Percentiles rank a stretch among this genome's conserved stretches.
These are phyloP conservation scores for Drosophila aff. DNA, from an alignment of 1,140 invertebrate species.

Conservation along the genomic window DNA sequence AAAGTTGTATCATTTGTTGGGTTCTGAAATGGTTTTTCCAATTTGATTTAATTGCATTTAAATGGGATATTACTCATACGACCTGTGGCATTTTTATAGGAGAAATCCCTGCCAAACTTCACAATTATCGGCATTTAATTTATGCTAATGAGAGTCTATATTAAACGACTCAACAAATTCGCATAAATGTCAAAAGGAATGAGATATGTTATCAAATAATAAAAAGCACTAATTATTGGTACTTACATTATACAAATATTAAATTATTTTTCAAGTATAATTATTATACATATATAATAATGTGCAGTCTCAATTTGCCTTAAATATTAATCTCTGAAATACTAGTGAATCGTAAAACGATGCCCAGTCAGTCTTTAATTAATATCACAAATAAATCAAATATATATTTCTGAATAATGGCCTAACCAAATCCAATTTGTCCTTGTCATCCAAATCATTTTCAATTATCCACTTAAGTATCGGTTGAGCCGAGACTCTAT, in stretches of 20 bases:
- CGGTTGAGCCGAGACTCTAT: conserved; percentile 25
- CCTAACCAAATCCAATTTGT: conserved; percentile 14
- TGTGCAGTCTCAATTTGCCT: not conserved
- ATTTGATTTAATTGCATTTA: conserved; percentile 9
- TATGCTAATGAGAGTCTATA: conserved; percentile 18
- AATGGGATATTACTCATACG: conserved; percentile 8
- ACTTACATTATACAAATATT: no score
- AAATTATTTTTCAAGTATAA: no score
- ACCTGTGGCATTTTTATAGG: not conserved
- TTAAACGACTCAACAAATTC: conserved; percentile 3
- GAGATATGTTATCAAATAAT: not conserved
- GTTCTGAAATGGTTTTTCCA: not conserved
- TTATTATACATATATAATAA: no score
- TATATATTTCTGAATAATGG: conserved; percentile 9
- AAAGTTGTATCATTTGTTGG: not conserved
- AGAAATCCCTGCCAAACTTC: not conserved
- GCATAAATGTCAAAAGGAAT: not conserved
- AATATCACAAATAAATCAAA: conserved; percentile 23
- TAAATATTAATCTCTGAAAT: not conserved
- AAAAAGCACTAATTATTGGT: not conserved
- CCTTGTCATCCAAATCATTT: conserved; percentile 15
- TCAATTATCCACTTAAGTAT: conserved; percentile 39
- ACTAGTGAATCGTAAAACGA: not conserved
- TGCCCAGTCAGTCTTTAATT: not conserved
- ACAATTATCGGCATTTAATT: not conserved